Evolutionary conservation across 2,113 vertebrate genomes (phyloP), one percentile per base, ranked within the genome.

Genomic region (Polyodon spathula): DNA sequence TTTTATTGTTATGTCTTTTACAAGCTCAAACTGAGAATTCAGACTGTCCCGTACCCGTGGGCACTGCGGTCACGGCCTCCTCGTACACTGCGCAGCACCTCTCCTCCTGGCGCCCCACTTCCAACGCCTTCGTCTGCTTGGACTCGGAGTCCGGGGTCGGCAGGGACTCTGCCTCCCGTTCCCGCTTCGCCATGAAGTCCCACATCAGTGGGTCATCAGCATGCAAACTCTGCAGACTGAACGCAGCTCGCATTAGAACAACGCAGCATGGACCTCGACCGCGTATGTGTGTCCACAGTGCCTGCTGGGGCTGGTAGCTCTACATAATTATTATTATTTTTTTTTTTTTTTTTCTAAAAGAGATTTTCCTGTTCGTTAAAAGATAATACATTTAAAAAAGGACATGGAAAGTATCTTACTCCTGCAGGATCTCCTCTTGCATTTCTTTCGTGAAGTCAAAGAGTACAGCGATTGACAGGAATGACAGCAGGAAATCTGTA

Each of bases 391-490:
- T 44, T 9, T 15, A 8, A 27, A 14, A 48, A 58, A 27, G 27
- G 27, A 6, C 8, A 37, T 9, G 16, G 15, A 56, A 12, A 1
- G 1, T n/a, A 48, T 62, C 90, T 89, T 82, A 99, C 96, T 89
- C 89, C 68, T 91, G 81, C 58, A 92, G 78, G 68, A 98, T 95
- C 74, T 79, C 77, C 63, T 88, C 89, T 73, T 94, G 94, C 53
- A 98, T 77, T 8, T 94, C 88, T 78, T 89, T 84, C 1, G 93
- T 88, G 81, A 98, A 99, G 71, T 92, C 81, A 64, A 99, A 99
- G 40, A 92, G 84, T 6, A 85, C 84, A 46, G 93, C 90, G 64
- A 96, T 79, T 40, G 79, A 86, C 66, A 98, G 86, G 40, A 97
- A 65, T 6, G 90, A 88, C 64, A 97, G 75, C 61, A 90, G 83